Evolutionary conservation across 2,888 invertebrate genomes (phyloP).

Genomic region (Merodon equestris): DNA sequence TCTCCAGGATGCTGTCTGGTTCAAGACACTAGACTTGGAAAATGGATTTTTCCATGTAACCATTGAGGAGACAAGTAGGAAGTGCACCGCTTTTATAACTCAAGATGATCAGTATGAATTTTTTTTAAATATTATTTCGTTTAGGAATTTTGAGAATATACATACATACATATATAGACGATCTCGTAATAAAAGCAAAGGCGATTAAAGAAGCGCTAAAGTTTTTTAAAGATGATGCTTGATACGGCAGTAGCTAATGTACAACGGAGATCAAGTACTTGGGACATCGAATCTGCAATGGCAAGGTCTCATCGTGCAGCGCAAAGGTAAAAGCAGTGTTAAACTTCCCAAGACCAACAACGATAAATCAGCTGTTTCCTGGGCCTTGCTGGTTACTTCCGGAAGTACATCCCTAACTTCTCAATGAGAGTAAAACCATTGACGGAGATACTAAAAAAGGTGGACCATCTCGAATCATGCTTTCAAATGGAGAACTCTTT

Average conservation of each 20-base stretch:
- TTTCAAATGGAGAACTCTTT: not conserved
- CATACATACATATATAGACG: no score
- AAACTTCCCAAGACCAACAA: conserved; percentile 25
- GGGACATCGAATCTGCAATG: conserved; percentile 36
- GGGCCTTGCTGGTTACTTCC: conserved; percentile 25
- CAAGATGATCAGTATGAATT: no score
- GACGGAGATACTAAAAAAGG: conserved; percentile 32
- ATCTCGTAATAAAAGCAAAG: conserved; percentile 33
- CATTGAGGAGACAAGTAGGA: no score
- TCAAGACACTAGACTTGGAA: no score
- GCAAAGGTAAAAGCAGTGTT: conserved; percentile 15
- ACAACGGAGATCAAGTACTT: conserved; percentile 50
- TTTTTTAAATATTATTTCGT: no score
- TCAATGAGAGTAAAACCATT: conserved; percentile 12
- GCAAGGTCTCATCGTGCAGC: conserved; percentile 31
- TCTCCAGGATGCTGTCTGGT: no score
- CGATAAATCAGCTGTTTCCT: conserved; percentile 29
- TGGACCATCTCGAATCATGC: not conserved
- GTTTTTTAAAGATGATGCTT: conserved; percentile 10
- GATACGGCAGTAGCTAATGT: conserved; percentile 17
- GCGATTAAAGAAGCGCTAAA: conserved; percentile 10
- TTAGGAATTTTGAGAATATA: no score
- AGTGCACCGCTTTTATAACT: no score
- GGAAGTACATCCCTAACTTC: conserved; percentile 33
- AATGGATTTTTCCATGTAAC: no score